Evolutionary conservation across 2,888 invertebrate genomes (phyloP), one percentile per base, ranked within the genome.

Genomic region (Nemurella pictetii): DNA sequence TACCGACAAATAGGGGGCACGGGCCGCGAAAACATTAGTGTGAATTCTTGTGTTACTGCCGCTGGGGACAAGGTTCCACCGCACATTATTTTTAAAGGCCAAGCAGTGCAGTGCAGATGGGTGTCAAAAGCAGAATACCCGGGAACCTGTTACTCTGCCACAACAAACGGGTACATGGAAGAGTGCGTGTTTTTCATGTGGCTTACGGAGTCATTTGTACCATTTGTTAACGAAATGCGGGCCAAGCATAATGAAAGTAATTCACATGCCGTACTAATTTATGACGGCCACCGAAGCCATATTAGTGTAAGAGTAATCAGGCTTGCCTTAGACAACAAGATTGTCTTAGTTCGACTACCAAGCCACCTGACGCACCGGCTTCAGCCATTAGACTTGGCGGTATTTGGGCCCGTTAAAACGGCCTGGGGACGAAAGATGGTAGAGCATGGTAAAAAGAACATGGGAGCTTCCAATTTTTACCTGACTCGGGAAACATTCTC

Each of bases 211-310:
- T 55, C 73, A 12, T 81, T 82, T 26, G 30, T 81, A 7, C 36
- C 80, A 20, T 72, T 78, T 55, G 84, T 81, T 25, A 84, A 81
- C n/a, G 35, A 81, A 80, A n/a, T 29, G 12, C 83, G 73, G 25
- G 30, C 4, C 15, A 35, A 80, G 35, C 27, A 81, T 55, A 12
- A 25, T 26, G 35, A 72, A 55, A 27, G 25, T n/a, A 55, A 12
- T 26, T 9, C 35, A 27, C 78, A 35, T 32, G 84, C 84, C 25
- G 80, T 80, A 27, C 55, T 84, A 30, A 27, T 84, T 25, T 84
- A 55, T 29, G 80, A 84, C 29, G 84, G 84, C 20, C 84, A 84
- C 25, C 35, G 32, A 55, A 82, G 80, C 55, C 84, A 84, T 80
- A 72, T 84, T 25, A 84, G 84, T 35, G 80, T 84, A 12, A 20